Evolutionary conservation across 30 jellyfish, hydroid and myxozoan species (phyloP).

Genomic region (Aurelia aurita complex sp. Pacific): DNA sequence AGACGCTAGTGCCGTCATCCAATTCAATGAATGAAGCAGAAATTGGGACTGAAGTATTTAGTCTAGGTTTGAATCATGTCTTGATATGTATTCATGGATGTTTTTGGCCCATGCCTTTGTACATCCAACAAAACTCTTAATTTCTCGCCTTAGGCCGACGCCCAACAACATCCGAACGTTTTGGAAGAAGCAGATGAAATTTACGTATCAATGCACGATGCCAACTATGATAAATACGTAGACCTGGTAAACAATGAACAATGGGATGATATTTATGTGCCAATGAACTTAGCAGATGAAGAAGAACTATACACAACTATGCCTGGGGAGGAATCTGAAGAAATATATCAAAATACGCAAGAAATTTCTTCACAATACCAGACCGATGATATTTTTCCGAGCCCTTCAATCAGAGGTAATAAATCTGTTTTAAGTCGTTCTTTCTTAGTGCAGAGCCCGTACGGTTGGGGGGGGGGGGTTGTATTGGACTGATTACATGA

Average conservation of each 20-base stretch:
- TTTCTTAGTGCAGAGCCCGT: too few relatives aligned
- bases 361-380: neutral
- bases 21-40: too few relatives aligned
- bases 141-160: constrained; percentile 26
- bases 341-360: neutral
- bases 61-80: neutral
- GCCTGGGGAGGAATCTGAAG: constrained; percentile 30
- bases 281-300: neutral
- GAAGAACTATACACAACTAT: constrained; percentile 28
- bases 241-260: neutral
- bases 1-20: too few relatives aligned
- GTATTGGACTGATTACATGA: too few relatives aligned
- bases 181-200: constrained; percentile 25
- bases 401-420: neutral
- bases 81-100: neutral
- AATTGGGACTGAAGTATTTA: too few relatives aligned
- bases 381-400: neutral
- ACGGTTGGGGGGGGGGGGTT: too few relatives aligned
- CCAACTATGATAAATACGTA: constrained; percentile 5
- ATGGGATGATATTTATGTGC: too few relatives aligned
- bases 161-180: constrained; percentile 42
- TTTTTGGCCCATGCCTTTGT: neutral
- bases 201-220: constrained; percentile 25
- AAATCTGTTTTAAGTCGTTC: neutral
- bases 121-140: neutral